Percentiles rank a stretch among this genome's conserved stretches.
Evolutionary conservation across 2,797 vertebrate species (phyloP).

Genomic region (Bufotes viridis): DNA sequence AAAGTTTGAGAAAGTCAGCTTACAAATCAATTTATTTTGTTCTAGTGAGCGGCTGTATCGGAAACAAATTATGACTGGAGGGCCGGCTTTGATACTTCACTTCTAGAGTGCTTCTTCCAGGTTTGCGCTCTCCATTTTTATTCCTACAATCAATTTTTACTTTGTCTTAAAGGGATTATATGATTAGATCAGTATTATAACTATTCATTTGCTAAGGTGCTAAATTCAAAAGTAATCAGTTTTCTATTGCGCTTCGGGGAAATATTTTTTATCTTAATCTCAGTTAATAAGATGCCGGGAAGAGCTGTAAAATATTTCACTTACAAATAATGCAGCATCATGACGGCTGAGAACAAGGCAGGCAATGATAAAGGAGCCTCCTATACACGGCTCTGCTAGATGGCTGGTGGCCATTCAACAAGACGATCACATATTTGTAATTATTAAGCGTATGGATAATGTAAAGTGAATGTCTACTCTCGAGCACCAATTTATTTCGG

Average conservation of each 20-base stretch:
- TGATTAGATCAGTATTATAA: conserved; percentile 53
- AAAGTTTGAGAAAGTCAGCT: conserved; percentile 47
- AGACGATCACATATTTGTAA: not conserved
- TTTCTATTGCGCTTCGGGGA: conserved; percentile 55
- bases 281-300: conserved; percentile 39
- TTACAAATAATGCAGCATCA: conserved; percentile 38
- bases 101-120: conserved; percentile 37
- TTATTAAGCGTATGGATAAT: not conserved
- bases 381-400: not conserved
- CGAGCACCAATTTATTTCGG: not conserved
- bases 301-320: conserved; percentile 7
- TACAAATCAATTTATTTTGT: conserved; percentile 59
- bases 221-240: conserved; percentile 54
- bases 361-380: not conserved
- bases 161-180: conserved; percentile 50
- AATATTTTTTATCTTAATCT: conserved; percentile 50
- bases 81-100: not conserved
- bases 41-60: conserved; percentile 9
- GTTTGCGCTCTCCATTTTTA: conserved; percentile 5
- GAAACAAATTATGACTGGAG: conserved; percentile 16
- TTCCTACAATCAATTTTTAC: conserved; percentile 49
- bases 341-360: not conserved
- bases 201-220: conserved; percentile 57
- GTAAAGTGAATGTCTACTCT: not conserved
- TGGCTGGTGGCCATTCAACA: not conserved